Evolutionary conservation across 2,113 vertebrate species (phyloP), one percentile per base, ranked within the genome.

Genomic region (Theristicus caerulescens): DNA sequence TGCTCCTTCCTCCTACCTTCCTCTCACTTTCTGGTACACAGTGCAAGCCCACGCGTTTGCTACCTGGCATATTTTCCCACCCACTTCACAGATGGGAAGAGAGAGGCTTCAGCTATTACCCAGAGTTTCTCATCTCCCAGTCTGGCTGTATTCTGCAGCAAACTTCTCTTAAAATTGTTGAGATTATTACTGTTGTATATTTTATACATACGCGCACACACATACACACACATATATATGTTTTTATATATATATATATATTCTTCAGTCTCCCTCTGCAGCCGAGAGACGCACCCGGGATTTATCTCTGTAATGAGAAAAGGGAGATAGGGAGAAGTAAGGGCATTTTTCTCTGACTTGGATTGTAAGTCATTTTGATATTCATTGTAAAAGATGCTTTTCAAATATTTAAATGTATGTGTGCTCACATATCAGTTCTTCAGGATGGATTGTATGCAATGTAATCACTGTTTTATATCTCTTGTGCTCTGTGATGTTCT

Each of bases 291-390:
- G 66, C 97, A 94, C 80, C 78, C 29, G 90, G 97, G 96, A 98
- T 98, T 98, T 98, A 98, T 98, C 97, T 98, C 92, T 92, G 93
- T 98, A 98, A 98, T 98, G 98, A 98, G 98, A 97, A 98, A 98
- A 98, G 97, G 97, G 96, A 98, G 97, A 97, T 96, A 97, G 97
- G 94, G 97, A 98, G 92, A 96, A 65, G 29, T 94, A 83, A 90
- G 96, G 95, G 72, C 92, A 97, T 98, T 98, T 98, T 98, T 96
- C 96, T 96, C 90, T 96, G 97, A 93, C 96, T 98, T 96, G 86
- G 91, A 96, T 97, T 98, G 97, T 98, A 98, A 98, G 95, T 98
- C 96, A 97, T 97, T 98, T 97, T 98, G 97, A 98, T 97, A 98
- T 90, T 98, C 97, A 97, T 97, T 98, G 97, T 96, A 97, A 98